Percentiles rank a stretch among this genome's conserved stretches.
Conservation (phyloP, 2,113 vertebrate species). For the zebrafish (Danio rerio) region DNA sequence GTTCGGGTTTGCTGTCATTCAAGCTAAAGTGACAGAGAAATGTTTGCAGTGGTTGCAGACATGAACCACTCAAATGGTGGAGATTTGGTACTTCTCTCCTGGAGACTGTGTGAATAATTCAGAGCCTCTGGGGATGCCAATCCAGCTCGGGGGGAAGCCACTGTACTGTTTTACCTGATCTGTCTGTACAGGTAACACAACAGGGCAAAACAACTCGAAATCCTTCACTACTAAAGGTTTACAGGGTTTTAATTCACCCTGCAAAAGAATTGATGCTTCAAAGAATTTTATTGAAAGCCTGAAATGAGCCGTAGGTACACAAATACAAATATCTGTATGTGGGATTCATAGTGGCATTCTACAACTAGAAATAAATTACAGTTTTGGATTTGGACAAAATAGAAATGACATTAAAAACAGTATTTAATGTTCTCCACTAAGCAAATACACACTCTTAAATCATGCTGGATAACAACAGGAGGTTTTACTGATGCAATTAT, state of each 20-base stretch:
- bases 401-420: background rate
- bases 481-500: no score
- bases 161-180: conserved; percentile 1
- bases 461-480: no score
- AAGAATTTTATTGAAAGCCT: background rate
- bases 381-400: background rate
- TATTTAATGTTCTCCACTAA: background rate
- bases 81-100: conserved; percentile 13
- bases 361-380: background rate
- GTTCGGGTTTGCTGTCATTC: conserved; percentile 48
- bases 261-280: background rate
- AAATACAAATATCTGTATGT: background rate
- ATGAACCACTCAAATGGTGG: conserved; percentile 13
- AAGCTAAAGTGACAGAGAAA: conserved; percentile 51
- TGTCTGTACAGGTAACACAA: conserved; percentile 15
- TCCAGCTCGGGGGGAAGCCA: background rate
- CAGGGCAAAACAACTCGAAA: background rate
- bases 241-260: background rate
- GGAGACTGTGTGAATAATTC: conserved; percentile 29
- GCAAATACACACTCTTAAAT: background rate
- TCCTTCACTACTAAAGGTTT: background rate
- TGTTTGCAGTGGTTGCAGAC: conserved; percentile 31
- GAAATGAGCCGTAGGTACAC: background rate
- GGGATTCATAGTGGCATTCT: background rate
- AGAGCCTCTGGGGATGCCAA: conserved; percentile 11